Base-by-base conservation (phyloP, 2,113 vertebrate species). In the Nyctereutes procyonoides region DNA sequence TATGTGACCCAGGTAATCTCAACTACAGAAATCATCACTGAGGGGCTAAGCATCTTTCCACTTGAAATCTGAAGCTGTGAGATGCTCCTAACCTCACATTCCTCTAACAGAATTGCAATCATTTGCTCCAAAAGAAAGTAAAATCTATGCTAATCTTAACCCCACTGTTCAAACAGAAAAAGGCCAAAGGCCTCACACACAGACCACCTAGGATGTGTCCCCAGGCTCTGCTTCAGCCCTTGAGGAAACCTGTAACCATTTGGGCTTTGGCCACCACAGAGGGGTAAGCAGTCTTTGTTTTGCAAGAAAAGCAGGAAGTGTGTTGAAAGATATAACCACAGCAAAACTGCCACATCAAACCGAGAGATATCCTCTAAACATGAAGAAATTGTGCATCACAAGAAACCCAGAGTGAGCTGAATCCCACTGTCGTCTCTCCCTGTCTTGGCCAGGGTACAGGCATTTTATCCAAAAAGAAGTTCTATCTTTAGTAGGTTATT, bases 291-390 rank as follows among this genome's bases (percentile, higher is more conserved):
- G 14, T 63, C 77, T 85, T 43, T 73, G 14, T 97, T 96, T 88
- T 93, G 86, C 89, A 89, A 95, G 82, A 84, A 58, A 86, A 80
- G 55, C 89, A 86, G 92, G 95, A 97, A 96, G 35, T 96, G 19
- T 91, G 82, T 83, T 80, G 89, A 93, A 95, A 97, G 73, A 32
- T 30, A 32, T 69, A 93, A 94, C 92, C 92, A 69, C 95, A 96
- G 76, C 51, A 96, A 81, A 93, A 88, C n/a, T 82, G 62, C 91
- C 95, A 86, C 82, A 94, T 94, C 88, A 74, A 83, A 51, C 85
- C 3, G 22, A 85, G 43, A 91, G 51, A 32, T 53, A 2, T 5
- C 58, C 14, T 76, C 30, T 43, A 53, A 71, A 58, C 19, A 0
- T 0, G 3, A 58, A 32, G 16, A 30, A 20, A 58, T 10, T 10